These are phyloP conservation scores for Axinella damicornis DNA, from an alignment of 37 sponge, comb jelly and placozoan species.

Conservation along the genomic window DNA sequence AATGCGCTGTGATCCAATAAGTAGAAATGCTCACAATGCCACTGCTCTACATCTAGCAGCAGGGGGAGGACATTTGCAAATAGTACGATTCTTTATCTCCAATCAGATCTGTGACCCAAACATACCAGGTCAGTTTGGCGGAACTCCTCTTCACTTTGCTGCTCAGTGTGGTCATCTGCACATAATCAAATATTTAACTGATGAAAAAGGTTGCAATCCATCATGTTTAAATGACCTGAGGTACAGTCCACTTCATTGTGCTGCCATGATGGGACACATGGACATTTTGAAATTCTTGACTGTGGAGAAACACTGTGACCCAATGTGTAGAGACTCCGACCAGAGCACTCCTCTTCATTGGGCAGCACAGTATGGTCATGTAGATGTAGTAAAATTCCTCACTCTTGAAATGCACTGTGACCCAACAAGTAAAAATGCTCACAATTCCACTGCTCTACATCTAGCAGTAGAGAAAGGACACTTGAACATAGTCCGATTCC, in stretches of 20 bases:
- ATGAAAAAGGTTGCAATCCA: no score
- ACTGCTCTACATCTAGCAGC: no score
- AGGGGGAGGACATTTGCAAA: no score
- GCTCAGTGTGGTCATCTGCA: no score
- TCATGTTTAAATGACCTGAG: no score
- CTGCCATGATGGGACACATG: constrained; percentile 11
- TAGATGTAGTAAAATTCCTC: constrained; percentile 22
- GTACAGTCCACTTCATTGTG: constrained; percentile 20
- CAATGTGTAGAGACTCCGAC: neutral
- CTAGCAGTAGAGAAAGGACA: constrained; percentile 15
- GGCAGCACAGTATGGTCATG: constrained; percentile 11
- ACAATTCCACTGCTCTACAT: constrained; percentile 40
- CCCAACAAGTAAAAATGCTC: neutral
- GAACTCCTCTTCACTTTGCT: no score
- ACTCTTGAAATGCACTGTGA: neutral
- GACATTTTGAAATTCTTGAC: constrained; percentile 11
- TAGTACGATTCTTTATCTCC: no score
- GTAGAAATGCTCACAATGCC: no score
- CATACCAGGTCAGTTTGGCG: no score
- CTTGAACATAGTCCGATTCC: constrained; percentile 11
- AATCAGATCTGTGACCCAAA: no score
- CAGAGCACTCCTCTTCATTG: constrained; percentile 27
- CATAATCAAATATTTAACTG: no score
- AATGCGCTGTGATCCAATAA: no score
- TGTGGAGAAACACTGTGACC: neutral